Evolutionary conservation across 2,113 vertebrate genomes (phyloP).

Genomic region (Cyprinodon variegatus): DNA sequence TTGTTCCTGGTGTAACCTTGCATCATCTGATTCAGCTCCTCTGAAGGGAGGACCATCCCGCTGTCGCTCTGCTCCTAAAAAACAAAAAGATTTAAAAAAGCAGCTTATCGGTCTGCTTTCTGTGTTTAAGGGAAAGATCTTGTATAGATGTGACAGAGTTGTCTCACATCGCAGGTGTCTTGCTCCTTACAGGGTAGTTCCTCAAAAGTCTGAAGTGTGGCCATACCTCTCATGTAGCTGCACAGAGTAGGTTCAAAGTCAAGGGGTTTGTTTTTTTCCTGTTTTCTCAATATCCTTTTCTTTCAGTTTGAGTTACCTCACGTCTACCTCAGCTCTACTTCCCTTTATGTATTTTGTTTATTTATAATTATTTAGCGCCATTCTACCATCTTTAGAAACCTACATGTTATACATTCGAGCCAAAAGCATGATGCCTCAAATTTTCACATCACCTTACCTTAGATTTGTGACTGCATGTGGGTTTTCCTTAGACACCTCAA

Average conservation of each 20-base stretch:
- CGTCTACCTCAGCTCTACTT: neutral
- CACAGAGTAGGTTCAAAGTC: conserved; percentile 5
- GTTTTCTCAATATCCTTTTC: conserved; percentile 15
- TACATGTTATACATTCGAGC: neutral
- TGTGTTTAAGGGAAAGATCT: neutral
- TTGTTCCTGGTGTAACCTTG: conserved; percentile 74
- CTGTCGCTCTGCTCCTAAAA: conserved; percentile 86
- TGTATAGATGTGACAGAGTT: conserved; percentile 16
- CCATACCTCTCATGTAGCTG: conserved; percentile 72
- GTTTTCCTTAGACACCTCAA: conserved; percentile 42
- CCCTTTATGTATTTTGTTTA: neutral
- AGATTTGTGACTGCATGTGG: conserved; percentile 67
- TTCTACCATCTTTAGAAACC: neutral
- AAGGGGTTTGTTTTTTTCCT: conserved; percentile 1
- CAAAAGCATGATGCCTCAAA: neutral
- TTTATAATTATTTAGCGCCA: too few relatives aligned
- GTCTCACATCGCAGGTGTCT: conserved; percentile 51
- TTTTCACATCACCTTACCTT: conserved; percentile 39
- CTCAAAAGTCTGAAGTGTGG: conserved; percentile 69
- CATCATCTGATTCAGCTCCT: conserved; percentile 83
- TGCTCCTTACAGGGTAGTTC: conserved; percentile 51
- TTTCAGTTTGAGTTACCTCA: conserved; percentile 10
- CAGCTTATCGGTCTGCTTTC: neutral
- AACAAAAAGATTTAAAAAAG: conserved; percentile 12
- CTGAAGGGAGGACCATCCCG: conserved; percentile 84